These are phyloP conservation scores for Dicyrtomina minuta DNA, from an alignment of 2,888 invertebrate species.

Conservation along the genomic window DNA sequence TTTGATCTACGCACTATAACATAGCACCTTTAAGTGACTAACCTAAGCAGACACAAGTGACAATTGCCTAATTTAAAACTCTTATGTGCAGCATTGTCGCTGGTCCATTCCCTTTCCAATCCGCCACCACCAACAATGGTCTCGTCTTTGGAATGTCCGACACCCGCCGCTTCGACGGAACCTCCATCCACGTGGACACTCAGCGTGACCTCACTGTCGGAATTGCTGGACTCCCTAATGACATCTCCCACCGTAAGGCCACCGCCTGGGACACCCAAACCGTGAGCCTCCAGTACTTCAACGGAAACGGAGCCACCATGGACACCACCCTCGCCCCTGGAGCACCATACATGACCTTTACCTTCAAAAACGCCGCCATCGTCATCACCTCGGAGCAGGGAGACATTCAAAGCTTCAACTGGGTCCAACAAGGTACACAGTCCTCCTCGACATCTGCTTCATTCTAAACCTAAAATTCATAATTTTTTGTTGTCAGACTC, in stretches of 20 bases:
- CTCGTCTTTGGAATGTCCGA: conserved; percentile 40
- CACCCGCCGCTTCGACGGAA: conserved; percentile 43
- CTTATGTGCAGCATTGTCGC: no score
- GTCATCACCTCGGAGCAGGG: conserved; percentile 40
- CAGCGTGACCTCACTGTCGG: conserved; percentile 38
- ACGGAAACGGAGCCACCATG: conserved; percentile 35
- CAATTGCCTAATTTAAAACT: no score
- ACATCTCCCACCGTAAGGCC: conserved; percentile 37
- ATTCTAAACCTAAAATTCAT: no score
- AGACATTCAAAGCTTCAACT: conserved; percentile 33
- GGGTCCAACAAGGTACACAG: conserved; percentile 41
- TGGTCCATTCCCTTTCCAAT: conserved; percentile 48
- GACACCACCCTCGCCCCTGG: conserved; percentile 45
- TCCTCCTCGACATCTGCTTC: no score
- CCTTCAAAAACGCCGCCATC: conserved; percentile 38
- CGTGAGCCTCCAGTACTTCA: conserved; percentile 43
- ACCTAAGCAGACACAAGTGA: no score
- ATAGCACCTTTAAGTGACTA: neutral
- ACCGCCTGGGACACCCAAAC: conserved; percentile 46
- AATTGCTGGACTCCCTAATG: conserved; percentile 33
- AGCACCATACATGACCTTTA: conserved; percentile 46
- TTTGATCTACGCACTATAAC: neutral
- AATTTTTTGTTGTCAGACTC: no score
- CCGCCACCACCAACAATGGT: conserved; percentile 35
- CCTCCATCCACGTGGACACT: conserved; percentile 40